phyloP scores from a whole-genome alignment of 2,113 vertebrate genomes.

The Tapirus terrestris region DNA sequence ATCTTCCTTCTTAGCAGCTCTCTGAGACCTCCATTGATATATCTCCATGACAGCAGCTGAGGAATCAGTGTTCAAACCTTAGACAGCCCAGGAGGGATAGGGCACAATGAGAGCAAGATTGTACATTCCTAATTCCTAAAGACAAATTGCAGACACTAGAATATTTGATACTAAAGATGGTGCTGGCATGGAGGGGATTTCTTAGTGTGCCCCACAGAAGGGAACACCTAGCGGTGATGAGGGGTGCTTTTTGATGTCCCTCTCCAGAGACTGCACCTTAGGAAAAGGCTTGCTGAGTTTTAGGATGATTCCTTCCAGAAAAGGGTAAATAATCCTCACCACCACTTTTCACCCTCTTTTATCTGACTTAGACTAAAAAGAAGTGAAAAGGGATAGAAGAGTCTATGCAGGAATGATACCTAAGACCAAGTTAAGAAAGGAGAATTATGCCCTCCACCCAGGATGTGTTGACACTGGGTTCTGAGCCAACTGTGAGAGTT shows the following conservation, averaged over 20 bases:
- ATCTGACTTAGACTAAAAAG: neutral
- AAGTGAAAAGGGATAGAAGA: fast-evolving
- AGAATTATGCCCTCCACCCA: fast-evolving
- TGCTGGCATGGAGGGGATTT: fast-evolving
- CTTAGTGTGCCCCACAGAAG: fast-evolving
- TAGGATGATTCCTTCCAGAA: neutral
- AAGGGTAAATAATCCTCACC: neutral
- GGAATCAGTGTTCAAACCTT: fast-evolving
- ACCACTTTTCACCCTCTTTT: neutral
- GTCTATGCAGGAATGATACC: fast-evolving
- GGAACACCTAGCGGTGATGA: fast-evolving
- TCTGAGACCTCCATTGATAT: fast-evolving
- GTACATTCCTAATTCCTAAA: neutral
- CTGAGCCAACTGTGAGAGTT: neutral
- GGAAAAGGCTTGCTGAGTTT: neutral
- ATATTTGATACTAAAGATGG: fast-evolving
- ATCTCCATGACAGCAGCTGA: fast-evolving
- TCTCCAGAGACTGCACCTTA: neutral
- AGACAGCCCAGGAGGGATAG: neutral
- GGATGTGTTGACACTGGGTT: fast-evolving
- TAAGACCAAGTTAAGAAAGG: neutral
- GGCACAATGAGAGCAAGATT: fast-evolving
- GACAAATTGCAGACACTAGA: neutral
- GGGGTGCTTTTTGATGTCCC: fast-evolving
- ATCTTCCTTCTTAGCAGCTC: neutral